These are phyloP conservation scores for Danio rerio DNA, from an alignment of 2,113 vertebrate genomes.

Conservation along the genomic window DNA sequence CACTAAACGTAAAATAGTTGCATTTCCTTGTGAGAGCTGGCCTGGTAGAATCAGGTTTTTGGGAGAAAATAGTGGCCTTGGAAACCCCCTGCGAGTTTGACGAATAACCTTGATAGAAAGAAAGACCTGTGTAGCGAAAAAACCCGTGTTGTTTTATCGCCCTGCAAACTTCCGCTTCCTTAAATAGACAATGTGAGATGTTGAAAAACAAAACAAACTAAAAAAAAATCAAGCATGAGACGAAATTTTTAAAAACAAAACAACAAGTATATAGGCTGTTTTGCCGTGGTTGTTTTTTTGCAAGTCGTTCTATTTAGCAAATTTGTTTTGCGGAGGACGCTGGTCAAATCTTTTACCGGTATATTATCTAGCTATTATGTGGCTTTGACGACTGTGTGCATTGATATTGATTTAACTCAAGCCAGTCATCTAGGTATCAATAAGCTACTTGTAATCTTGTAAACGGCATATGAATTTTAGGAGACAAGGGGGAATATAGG, in stretches of 20 bases:
- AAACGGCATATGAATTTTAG: constrained; percentile 66
- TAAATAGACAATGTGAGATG: constrained; percentile 8
- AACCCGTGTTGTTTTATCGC: constrained; percentile 24
- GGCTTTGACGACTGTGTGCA: constrained; percentile 66
- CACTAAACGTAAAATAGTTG: too few relatives aligned
- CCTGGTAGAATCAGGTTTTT: constrained; percentile 39
- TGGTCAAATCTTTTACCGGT: constrained; percentile 63
- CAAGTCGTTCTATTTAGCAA: constrained; percentile 63
- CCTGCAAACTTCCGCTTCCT: constrained; percentile 53
- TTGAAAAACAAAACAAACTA: constrained; percentile 42
- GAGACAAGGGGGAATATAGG: constrained; percentile 20
- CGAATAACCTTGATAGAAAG: constrained; percentile 42
- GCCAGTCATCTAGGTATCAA: constrained; percentile 68
- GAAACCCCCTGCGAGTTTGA: constrained; percentile 62
- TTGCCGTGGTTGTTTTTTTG: constrained; percentile 53
- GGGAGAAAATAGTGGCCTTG: constrained; percentile 73
- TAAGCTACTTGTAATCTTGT: constrained; percentile 71
- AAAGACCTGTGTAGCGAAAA: constrained; percentile 51
- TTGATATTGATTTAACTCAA: constrained; percentile 68
- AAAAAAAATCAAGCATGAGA: constrained; percentile 41
- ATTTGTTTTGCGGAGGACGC: constrained; percentile 67
- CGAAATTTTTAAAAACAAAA: constrained; percentile 25
- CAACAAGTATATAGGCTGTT: constrained; percentile 36
- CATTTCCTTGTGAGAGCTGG: too few relatives aligned
- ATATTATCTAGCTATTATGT: constrained; percentile 55